These are phyloP conservation scores for Crossocerus cetratus DNA, from an alignment of 2,888 invertebrate species.

Conservation along the genomic window DNA sequence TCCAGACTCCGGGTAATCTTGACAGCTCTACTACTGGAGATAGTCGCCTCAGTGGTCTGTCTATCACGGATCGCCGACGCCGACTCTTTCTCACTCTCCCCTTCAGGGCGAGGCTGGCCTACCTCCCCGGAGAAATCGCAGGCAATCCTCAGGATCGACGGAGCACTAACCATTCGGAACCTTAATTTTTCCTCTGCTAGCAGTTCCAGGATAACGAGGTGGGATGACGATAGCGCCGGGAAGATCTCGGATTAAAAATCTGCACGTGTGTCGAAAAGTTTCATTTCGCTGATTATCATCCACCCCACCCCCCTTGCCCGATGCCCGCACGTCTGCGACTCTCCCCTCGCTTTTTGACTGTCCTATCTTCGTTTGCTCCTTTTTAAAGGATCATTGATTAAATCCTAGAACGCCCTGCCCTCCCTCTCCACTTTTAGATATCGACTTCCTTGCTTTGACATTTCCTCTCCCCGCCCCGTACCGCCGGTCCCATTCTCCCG, in stretches of 20 bases:
- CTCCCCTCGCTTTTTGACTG: background rate
- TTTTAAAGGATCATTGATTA: background rate
- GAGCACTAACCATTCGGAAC: slow-evolving; percentile 38
- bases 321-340: background rate
- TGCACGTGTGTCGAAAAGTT: slow-evolving; percentile 7
- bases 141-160: slow-evolving; percentile 48
- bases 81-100: slow-evolving; percentile 23
- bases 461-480: no score
- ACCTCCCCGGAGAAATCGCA: slow-evolving; percentile 44
- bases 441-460: no score
- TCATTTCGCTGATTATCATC: slow-evolving; percentile 3
- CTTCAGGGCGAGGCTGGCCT: slow-evolving; percentile 16
- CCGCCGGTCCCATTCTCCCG: no score
- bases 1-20: slow-evolving; percentile 21
- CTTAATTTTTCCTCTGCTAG: slow-evolving; percentile 45
- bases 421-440: no score
- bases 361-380: background rate
- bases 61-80: slow-evolving; percentile 31
- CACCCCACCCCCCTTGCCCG: background rate
- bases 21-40: slow-evolving; percentile 33
- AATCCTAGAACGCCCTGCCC: no score
- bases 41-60: slow-evolving; percentile 36
- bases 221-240: slow-evolving; percentile 9
- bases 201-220: slow-evolving; percentile 33
- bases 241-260: slow-evolving; percentile 10